A percentile compares a stretch with the other conserved stretches of the same genome.
Evolutionary conservation across 2,797 vertebrate genomes (phyloP).

Genomic region (Poeciliopsis turneri): DNA sequence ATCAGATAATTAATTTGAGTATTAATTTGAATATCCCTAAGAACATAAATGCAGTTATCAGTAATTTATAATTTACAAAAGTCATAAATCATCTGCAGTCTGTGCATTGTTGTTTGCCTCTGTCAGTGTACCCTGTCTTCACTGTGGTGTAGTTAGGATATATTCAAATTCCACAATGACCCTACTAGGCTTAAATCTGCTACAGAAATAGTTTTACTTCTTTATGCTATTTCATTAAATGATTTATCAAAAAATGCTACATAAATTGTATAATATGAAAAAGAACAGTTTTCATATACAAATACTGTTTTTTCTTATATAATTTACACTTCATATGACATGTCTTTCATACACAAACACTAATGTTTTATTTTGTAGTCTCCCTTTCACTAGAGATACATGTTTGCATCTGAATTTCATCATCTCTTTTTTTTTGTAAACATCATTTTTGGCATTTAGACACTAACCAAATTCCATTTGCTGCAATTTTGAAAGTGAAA

Average conservation of each 20-base stretch:
- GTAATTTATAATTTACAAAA: background rate
- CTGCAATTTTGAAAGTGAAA: conserved; percentile 1
- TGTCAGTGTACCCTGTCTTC: background rate
- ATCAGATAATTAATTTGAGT: background rate
- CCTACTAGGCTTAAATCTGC: background rate
- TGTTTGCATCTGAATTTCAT: background rate
- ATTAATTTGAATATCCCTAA: background rate
- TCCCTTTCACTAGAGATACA: background rate
- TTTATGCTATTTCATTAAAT: background rate
- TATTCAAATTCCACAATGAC: background rate
- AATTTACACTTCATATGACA: background rate
- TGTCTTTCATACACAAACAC: background rate
- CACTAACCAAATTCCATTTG: background rate
- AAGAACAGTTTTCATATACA: too few relatives aligned
- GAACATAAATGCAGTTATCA: background rate
- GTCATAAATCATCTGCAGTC: background rate
- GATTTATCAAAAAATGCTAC: background rate
- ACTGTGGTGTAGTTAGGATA: background rate
- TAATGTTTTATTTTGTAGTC: background rate
- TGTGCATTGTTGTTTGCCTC: background rate
- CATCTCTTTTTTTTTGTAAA: background rate
- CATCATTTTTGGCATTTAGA: background rate
- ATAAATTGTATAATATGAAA: background rate
- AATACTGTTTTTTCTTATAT: too few relatives aligned
- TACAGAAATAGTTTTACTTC: background rate